Base-by-base conservation (phyloP, 2,888 invertebrate species). In the Cephalotes varians region DNA sequence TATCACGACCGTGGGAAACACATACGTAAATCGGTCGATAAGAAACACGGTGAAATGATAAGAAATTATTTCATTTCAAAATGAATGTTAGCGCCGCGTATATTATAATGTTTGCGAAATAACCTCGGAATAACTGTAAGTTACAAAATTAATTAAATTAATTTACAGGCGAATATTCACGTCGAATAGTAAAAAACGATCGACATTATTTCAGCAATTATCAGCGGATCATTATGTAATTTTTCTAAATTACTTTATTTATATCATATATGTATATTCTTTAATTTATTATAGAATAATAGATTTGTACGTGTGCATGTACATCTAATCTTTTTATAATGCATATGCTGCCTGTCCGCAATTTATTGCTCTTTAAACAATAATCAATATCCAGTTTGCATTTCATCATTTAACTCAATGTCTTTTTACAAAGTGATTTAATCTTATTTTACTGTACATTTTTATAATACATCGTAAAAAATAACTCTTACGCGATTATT, bases 391-490 rank as follows among this genome's bases (percentile, higher is more conserved):
- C 6, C 71, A 25, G 28, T 72, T 60, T 60, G 12, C 25, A 5
- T 73, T 54, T n/a, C 15, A 31, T 40, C 12, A 21, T 74, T 69
- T 72, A 71, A 40, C 25, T 44, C 18, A 9, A 49, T 44, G 6
- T 72, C 18, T 79, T 77, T 69, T 79, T 56, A 72, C 34, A 79
- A 65, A 79, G 28, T 34, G 18, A 44, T 73, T 79, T 76, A 76
- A 64, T 76, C 25, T 37, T 51, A 76, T 40, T 64, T 74, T 37
- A 64, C 49, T 76, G 49, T 76, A 76, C 51, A 76, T 64, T 76
- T 76, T 49, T 76, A 76, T 37, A n/a, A 64, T 64, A 76, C 37
- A 76, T 64, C n/a, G 64, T 76, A 64, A 51, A 76, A 76, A 64
- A 64, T 51, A 64, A 64, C 9, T 67, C 40, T 60, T 74, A 44